Percentiles rank a stretch among this genome's conserved stretches.
phyloP scores from a whole-genome alignment of 2,888 invertebrate genomes.

The Mythimna ferrago region DNA sequence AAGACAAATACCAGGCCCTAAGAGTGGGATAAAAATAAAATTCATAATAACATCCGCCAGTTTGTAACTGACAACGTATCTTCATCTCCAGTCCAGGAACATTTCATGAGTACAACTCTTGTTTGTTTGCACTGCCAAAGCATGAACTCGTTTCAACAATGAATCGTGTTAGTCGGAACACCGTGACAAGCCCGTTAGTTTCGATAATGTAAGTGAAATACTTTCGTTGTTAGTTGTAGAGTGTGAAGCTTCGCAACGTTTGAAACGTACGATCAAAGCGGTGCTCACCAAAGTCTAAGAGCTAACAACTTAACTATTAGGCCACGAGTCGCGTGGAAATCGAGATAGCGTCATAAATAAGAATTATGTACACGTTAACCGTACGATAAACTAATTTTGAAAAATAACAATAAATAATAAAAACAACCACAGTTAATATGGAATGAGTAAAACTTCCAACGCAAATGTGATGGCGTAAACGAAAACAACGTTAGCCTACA shows the following conservation, averaged over 20 bases:
- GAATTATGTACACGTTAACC: slow-evolving; percentile 68
- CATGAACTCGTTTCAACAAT: slow-evolving; percentile 43
- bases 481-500: slow-evolving; percentile 47
- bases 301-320: slow-evolving; percentile 63
- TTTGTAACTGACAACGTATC: slow-evolving; percentile 40
- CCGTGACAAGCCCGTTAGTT: slow-evolving; percentile 55
- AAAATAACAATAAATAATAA: slow-evolving; percentile 68
- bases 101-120: slow-evolving; percentile 29
- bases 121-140: slow-evolving; percentile 36
- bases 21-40: slow-evolving; percentile 27
- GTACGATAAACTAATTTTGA: slow-evolving; percentile 61
- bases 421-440: slow-evolving; percentile 70
- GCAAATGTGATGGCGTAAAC: slow-evolving; percentile 54
- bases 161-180: slow-evolving; percentile 55
- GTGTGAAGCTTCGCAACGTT: slow-evolving; percentile 48
- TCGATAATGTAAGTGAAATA: slow-evolving; percentile 53
- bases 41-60: slow-evolving; percentile 40
- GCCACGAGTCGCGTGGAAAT: slow-evolving; percentile 65
- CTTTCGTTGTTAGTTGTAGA: slow-evolving; percentile 53
- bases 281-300: slow-evolving; percentile 58
- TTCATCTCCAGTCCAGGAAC: slow-evolving; percentile 30
- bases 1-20: slow-evolving; percentile 42
- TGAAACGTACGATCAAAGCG: slow-evolving; percentile 45
- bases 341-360: slow-evolving; percentile 67
- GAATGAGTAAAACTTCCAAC: slow-evolving; percentile 70